A percentile compares a stretch with the other conserved stretches of the same genome.
Evolutionary conservation across 2,888 invertebrate genomes (phyloP).

Genomic region (Cephonodes hylas): DNA sequence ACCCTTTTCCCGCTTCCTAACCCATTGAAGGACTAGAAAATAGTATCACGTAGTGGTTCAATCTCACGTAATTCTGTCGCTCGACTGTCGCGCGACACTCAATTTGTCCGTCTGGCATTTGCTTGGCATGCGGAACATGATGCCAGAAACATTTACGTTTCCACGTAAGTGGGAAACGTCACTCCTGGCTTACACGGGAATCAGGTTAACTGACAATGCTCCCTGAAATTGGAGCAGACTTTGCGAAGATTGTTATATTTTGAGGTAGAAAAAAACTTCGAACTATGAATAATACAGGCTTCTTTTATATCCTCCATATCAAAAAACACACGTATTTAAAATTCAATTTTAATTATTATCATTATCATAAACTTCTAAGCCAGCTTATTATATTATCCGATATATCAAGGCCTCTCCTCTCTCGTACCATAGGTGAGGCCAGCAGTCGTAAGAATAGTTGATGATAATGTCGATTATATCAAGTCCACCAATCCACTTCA

Average conservation of each 20-base stretch:
- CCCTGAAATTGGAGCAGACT: conserved; percentile 44
- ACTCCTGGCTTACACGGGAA: conserved; percentile 50
- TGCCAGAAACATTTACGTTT: conserved; percentile 56
- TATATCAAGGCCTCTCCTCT: too few relatives aligned
- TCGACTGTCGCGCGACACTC: conserved; percentile 39
- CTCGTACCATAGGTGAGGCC: too few relatives aligned
- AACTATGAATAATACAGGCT: not conserved
- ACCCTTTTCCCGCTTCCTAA: not conserved
- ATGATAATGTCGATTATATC: too few relatives aligned
- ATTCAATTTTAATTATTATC: too few relatives aligned
- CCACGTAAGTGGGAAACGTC: conserved; percentile 49
- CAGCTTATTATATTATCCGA: too few relatives aligned
- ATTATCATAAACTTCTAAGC: too few relatives aligned
- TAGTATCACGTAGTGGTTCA: conserved; percentile 13
- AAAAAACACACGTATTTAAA: not conserved
- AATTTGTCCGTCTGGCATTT: conserved; percentile 56
- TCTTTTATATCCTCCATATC: too few relatives aligned
- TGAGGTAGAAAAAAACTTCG: not conserved
- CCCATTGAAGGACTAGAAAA: not conserved
- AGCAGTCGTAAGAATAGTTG: too few relatives aligned
- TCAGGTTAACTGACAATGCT: conserved; percentile 55
- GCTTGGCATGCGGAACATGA: conserved; percentile 53
- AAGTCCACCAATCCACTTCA: too few relatives aligned
- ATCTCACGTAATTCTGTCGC: conserved; percentile 19
- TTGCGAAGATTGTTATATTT: conserved; percentile 20